Evolutionary conservation across 1,140 invertebrate genomes (phyloP), one percentile per base, ranked within the genome.

Genomic region (Potamilus streckersoni): DNA sequence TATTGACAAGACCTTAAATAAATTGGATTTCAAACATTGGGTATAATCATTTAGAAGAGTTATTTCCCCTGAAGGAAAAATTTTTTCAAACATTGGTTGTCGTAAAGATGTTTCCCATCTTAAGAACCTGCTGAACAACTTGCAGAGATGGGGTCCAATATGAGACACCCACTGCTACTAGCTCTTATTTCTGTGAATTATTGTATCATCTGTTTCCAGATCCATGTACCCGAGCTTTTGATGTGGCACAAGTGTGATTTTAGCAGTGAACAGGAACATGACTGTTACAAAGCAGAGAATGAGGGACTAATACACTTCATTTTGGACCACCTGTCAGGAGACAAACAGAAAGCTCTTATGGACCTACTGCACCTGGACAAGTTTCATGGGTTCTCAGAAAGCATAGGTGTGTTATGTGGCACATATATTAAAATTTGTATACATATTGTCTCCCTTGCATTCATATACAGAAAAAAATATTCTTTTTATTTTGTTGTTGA

Each of bases 211-310:
- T n/a, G 19, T 66, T 73, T 60, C 58, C 76, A 87, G 86, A 80
- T 87, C 1, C 83, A 70, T 55, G 60, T 87, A 14, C 86, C 86
- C 38, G 78, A 86, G 72, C 60, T 86, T 49, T 57, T 87, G 31
- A 65, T 82, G 59, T 84, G 83, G 82, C 80, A 86, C 67, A 76
- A 80, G 62, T 73, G 80, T 62, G 82, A 87, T 57, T 84, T 87
- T 57, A 78, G 81, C 55, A 70, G 73, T 58, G 69, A 78, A 0
- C 67, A 71, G 27, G 68, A 79, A 31, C 27, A 56, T 0, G 72
- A 78, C 55, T 38, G 76, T 19, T 71, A 69, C 38, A 74, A 62
- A 17, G 74, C 76, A 57, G 79, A 79, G 31, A 78, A 80, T 66
- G 81, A 83, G 57, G 83, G 79, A 58, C 78, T 88, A 11, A 63